Evolutionary conservation across 2,113 vertebrate genomes (phyloP), one percentile per base, ranked within the genome.

Genomic region (Oenanthe oenanthe): DNA sequence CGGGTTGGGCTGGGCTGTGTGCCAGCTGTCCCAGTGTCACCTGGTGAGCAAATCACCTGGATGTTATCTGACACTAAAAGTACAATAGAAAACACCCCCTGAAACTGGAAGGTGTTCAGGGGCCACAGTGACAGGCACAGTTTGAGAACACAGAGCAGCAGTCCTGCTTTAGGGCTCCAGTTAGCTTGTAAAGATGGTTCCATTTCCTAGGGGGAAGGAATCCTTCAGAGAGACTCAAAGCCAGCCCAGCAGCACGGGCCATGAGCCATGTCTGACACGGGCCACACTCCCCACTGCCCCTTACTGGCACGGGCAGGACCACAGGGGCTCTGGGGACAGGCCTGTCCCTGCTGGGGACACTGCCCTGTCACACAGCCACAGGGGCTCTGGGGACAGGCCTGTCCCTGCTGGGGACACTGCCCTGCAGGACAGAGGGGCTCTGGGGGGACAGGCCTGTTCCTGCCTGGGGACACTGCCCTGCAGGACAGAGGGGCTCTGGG

Each of bases 241-340:
- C 17, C 74, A 77, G 26, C 17, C 22, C 71, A 68, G 57, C 70
- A 29, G 88, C 40, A 51, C 0, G 0, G n/a, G 60, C 65, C 9
- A 15, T 0, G 18, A 79, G 18, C 73, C 0, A 6, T 0, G 9
- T 2, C 53, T 22, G 21, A 29, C 1, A 5, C 1, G 34, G 1
- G 47, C 42, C 13, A 8, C 2, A 24, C 13, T 50, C 24, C 53
- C 53, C 2, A 5, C 72, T 58, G 42, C 34, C 8, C 47, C 70
- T 11, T 13, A 40, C 13, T 5, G 3, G 67, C 75, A 17, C 4
- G 2, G 53, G 28, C 38, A n/a, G 32, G 4, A 61, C 21, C 48
- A 45, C 45, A 45, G 45, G 45, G 43, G 43, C 34, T 36, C 34
- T 8, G 34, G 34, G 34, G 42, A 43, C 42, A 43, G 42, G 34